phyloP scores from a whole-genome alignment of 1,140 invertebrate genomes.

The Parapsyche elsis region DNA sequence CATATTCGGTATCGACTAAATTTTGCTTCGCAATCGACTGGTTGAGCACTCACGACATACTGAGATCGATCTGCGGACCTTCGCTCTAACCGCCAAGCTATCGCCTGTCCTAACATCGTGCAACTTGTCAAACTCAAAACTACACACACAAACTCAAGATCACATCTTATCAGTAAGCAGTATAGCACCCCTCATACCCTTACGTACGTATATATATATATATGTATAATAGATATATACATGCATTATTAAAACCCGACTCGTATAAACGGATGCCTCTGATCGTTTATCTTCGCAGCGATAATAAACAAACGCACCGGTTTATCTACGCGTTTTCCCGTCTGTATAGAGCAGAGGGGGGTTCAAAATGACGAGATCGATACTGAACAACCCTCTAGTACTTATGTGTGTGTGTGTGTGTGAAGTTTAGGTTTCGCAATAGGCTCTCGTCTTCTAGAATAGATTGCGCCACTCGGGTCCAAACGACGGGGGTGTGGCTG shows the following conservation, averaged over 20 bases:
- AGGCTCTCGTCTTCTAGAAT: background rate
- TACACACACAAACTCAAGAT: no score
- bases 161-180: no score
- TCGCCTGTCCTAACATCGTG: no score
- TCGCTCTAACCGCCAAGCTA: no score
- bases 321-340: background rate
- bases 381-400: background rate
- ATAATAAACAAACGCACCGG: background rate
- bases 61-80: no score
- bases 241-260: background rate
- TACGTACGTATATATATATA: no score
- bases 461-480: conserved; percentile 24
- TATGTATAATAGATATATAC: no score
- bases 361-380: background rate
- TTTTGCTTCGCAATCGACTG: no score
- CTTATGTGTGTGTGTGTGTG: background rate
- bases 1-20: no score
- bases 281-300: background rate
- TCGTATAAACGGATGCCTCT: background rate
- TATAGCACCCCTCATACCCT: no score
- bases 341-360: background rate
- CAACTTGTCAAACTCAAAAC: no score
- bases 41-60: no score
- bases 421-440: background rate
- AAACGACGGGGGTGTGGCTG: conserved; percentile 17